Percentiles rank a stretch among this genome's conserved stretches.
Evolutionary conservation across 1,140 invertebrate species (phyloP).

Genomic region (Monomorium pharaonis): DNA sequence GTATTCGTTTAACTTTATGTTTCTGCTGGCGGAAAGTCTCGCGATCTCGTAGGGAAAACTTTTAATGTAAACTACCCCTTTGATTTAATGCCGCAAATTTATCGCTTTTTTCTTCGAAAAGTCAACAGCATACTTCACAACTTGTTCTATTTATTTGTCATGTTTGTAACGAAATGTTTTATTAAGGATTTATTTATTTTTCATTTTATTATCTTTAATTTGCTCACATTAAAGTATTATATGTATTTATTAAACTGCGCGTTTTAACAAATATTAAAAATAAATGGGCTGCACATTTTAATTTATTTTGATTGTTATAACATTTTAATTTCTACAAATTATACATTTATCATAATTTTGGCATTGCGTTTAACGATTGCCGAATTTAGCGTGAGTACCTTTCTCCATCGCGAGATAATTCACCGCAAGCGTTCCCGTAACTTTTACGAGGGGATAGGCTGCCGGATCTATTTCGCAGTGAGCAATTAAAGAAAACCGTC

Average conservation of each 20-base stretch:
- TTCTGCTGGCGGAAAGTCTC: slow-evolving; percentile 36
- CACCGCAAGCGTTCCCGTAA: slow-evolving; percentile 37
- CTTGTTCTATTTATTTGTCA: not conserved
- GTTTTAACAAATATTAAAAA: no score
- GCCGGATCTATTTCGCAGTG: slow-evolving; percentile 57
- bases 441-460: slow-evolving; percentile 64
- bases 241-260: no score
- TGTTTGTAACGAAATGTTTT: not conserved
- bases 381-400: not conserved
- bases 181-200: not conserved
- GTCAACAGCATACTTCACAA: not conserved
- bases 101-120: slow-evolving; percentile 27
- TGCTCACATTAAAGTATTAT: not conserved
- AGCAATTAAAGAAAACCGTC: slow-evolving; percentile 77
- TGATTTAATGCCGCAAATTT: slow-evolving; percentile 66
- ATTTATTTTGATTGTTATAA: not conserved
- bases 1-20: slow-evolving; percentile 71
- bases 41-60: slow-evolving; percentile 21
- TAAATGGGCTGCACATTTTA: not conserved
- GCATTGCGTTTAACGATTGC: not conserved
- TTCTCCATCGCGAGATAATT: slow-evolving; percentile 28
- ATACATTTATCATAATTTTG: not conserved
- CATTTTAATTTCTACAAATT: not conserved
- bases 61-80: slow-evolving; percentile 67
- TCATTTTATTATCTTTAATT: not conserved